Base-by-base conservation (phyloP, 2,888 invertebrate species). In the Molorchus minor region DNA sequence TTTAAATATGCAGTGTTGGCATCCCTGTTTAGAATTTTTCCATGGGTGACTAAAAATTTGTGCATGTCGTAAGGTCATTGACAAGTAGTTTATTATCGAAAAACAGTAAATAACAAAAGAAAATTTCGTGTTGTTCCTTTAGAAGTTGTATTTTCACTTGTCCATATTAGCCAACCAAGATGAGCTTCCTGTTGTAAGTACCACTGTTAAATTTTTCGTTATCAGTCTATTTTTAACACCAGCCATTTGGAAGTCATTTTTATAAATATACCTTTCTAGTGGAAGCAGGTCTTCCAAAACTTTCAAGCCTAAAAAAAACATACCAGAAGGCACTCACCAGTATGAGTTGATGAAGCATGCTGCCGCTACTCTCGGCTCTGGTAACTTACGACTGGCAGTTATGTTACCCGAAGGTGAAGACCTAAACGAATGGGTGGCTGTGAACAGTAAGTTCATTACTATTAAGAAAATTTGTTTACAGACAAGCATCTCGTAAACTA, bases 371-470 rank as follows among this genome's bases (percentile, higher is more conserved):
- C 84, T 99, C 38, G 99, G 98, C 56, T 98, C 97, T 43, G 98
- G 98, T 17, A 98, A 98, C 84, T 85, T 99, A 68, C 86, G 98
- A 63, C 87, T 96, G 64, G 99, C 98, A 40, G 98, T 99, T 54
- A 92, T 94, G 87, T 84, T 98, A 71, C 98, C 98, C 0, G 98
- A 98, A 81, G 98, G 99, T 30, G 99, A 99, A 83, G 99, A 99
- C 83, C 87, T 97, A 66, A 98, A 99, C 78, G 99, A 99, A 85
- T 99, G 99, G 99, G 96, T 99, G 36, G 99, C 99, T 54, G 98
- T 99, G 41, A 99, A 99, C 80, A 98, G 98, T 96, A 82, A 88
- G 94, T 87, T 17, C 43, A 25, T 41, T 35, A 8, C 17, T 25
- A 16, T 30, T 12, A 35, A 16, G 16, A 13, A 5, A 40, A 40